Conservation (phyloP, 2,113 vertebrate genomes). For the Daubentonia madagascariensis region DNA sequence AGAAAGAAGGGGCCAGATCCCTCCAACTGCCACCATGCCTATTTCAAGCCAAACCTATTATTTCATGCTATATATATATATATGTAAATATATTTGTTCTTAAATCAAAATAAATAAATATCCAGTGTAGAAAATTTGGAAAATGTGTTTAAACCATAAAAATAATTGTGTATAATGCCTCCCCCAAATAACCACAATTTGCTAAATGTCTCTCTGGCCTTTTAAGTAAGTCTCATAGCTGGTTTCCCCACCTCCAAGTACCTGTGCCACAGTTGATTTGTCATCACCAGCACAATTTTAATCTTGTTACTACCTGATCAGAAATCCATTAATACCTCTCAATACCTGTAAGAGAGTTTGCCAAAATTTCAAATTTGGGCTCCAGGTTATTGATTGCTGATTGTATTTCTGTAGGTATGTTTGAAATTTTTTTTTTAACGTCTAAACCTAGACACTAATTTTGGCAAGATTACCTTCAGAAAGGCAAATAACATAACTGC, state of each 20-base stretch:
- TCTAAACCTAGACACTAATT: neutral
- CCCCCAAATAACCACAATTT: neutral
- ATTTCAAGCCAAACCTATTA: neutral
- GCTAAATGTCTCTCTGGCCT: neutral
- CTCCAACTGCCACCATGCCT: neutral
- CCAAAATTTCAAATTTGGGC: neutral
- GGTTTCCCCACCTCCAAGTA: neutral
- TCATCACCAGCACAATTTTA: neutral
- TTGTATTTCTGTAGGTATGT: neutral
- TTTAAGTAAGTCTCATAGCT: neutral
- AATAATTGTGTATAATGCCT: neutral
- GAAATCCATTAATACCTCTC: neutral
- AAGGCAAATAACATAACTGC: neutral
- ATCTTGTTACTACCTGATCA: neutral
- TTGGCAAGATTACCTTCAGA: neutral
- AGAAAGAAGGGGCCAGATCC: neutral
- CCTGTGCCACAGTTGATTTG: neutral
- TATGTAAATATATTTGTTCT: neutral
- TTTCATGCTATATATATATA: neutral
- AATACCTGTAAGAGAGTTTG: neutral
- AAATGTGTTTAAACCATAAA: constrained; percentile 10
- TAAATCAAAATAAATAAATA: constrained; percentile 11
- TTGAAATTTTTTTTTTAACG: neutral
- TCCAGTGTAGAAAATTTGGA: neutral
- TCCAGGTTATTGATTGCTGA: neutral